A percentile compares a stretch with the other conserved stretches of the same genome.
phyloP scores from a whole-genome alignment of 2,888 invertebrate genomes.

The Caenorhabditis doughertyi region DNA sequence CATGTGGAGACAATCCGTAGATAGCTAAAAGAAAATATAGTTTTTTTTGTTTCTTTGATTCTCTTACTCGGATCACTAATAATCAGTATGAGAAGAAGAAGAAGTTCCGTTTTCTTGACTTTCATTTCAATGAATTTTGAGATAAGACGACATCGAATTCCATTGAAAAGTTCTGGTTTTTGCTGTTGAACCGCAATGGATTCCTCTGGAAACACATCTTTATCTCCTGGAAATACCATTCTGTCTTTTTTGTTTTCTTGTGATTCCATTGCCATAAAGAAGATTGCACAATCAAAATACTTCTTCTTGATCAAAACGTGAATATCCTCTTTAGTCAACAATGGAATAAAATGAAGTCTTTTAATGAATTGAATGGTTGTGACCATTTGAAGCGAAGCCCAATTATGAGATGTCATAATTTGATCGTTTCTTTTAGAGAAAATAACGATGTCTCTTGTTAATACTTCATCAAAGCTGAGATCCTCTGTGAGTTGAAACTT shows the following conservation, averaged over 20 bases:
- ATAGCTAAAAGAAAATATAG: not conserved
- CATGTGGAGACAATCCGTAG: not conserved
- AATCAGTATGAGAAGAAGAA: constrained; percentile 7
- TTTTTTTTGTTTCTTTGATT: not conserved
- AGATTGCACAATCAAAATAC: not conserved
- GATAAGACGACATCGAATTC: not conserved
- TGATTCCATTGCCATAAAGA: constrained; percentile 18
- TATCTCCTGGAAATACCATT: constrained; percentile 9
- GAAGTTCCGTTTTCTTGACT: not conserved
- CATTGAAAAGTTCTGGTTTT: not conserved
- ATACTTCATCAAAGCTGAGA: not conserved
- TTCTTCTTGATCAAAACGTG: not conserved
- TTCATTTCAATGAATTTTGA: constrained; percentile 4
- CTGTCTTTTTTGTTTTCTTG: not conserved
- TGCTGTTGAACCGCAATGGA: not conserved
- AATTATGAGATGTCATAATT: not conserved
- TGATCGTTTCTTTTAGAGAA: not conserved
- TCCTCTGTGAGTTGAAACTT: not conserved
- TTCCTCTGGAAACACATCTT: constrained; percentile 26
- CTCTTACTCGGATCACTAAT: not conserved
- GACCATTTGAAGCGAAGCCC: constrained; percentile 13
- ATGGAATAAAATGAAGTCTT: not conserved
- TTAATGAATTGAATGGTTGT: constrained; percentile 15
- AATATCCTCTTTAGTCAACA: not conserved
- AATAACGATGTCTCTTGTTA: not conserved